These are phyloP conservation scores for Thamnophis sirtalis DNA, from an alignment of 2,113 vertebrate genomes.

Conservation along the genomic window DNA sequence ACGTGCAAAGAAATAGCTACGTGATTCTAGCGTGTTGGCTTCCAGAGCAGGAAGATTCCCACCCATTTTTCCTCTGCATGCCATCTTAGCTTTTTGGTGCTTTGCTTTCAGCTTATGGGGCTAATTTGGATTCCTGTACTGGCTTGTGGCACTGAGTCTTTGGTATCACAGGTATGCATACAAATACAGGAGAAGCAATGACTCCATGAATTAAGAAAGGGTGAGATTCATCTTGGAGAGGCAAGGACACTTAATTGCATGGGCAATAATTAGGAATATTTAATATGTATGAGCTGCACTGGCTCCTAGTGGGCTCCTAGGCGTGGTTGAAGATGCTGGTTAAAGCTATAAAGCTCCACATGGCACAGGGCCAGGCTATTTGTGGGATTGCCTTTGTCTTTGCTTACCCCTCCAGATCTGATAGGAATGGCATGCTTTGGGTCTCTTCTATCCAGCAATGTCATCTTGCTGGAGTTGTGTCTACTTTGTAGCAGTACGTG, in stretches of 20 bases:
- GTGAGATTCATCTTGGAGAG: constrained; percentile 64
- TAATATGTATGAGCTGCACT: neutral
- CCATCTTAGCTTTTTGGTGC: constrained; percentile 34
- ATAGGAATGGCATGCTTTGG: neutral
- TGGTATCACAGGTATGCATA: constrained; percentile 59
- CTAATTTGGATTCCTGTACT: constrained; percentile 58
- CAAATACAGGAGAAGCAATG: constrained; percentile 56
- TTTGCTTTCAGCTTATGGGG: constrained; percentile 52
- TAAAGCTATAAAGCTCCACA: neutral
- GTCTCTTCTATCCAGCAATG: neutral
- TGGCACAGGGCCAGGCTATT: neutral
- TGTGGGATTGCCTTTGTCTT: neutral
- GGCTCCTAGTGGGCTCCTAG: neutral
- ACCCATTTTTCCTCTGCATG: constrained; percentile 36
- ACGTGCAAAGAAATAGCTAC: constrained; percentile 69
- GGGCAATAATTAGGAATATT: neutral
- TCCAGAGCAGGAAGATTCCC: constrained; percentile 55
- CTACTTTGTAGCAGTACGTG: neutral
- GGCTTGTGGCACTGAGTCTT: constrained; percentile 50
- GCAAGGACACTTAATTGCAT: neutral
- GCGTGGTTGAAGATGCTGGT: neutral
- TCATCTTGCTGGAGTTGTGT: neutral
- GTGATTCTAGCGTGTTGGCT: constrained; percentile 61
- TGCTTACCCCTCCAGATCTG: neutral
- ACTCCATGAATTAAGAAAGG: constrained; percentile 61